Conservation (phyloP, 2,888 invertebrate species). For the Dryomyza anilis region DNA sequence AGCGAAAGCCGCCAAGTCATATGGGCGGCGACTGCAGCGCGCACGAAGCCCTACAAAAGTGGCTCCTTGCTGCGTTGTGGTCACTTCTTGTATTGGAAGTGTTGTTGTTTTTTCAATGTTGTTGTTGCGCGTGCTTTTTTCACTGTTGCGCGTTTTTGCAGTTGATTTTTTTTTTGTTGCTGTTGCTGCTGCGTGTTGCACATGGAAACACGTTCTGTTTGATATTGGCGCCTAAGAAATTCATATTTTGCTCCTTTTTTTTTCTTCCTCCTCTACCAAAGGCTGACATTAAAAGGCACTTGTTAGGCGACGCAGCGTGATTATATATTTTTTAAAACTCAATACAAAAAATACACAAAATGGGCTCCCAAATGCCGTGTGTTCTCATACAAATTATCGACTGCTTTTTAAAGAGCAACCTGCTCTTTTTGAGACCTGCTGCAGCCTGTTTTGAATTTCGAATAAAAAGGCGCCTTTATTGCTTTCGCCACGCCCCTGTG, state of each 20-base stretch:
- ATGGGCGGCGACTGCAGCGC: constrained; percentile 21
- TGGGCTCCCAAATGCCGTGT: no score
- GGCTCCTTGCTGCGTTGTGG: constrained; percentile 6
- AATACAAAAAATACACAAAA: no score
- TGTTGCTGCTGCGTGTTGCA: constrained; percentile 2
- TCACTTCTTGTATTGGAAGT: background rate
- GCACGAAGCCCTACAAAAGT: constrained; percentile 4
- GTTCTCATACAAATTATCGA: no score
- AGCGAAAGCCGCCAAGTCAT: constrained; percentile 6
- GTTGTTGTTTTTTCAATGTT: background rate
- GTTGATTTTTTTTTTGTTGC: constrained; percentile 5
- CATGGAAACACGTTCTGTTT: constrained; percentile 17
- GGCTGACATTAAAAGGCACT: no score
- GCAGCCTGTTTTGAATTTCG: no score
- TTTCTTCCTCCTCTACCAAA: no score
- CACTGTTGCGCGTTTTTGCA: background rate
- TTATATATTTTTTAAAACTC: no score
- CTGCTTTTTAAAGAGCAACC: no score
- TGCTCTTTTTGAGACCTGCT: no score
- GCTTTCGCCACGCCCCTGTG: background rate
- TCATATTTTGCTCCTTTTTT: no score
- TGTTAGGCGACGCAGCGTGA: no score
- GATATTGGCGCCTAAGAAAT: constrained; percentile 19
- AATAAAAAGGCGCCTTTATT: no score
- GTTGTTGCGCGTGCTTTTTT: background rate